A percentile compares a stretch with the other conserved stretches of the same genome.
Evolutionary conservation across 2,113 vertebrate species (phyloP).

Genomic region (Pelvicachromis taeniatus): DNA sequence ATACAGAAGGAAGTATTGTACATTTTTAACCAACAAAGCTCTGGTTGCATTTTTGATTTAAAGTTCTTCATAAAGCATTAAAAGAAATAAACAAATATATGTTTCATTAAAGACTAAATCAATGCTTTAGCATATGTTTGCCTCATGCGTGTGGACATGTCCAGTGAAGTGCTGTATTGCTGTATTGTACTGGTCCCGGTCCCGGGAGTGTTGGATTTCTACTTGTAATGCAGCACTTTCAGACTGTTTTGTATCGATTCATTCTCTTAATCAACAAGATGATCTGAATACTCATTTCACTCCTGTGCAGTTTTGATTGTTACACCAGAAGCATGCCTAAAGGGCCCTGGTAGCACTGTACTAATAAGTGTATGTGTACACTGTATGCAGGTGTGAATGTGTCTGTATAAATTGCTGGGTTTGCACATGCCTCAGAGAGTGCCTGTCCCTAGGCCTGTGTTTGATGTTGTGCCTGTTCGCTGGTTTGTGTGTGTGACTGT

Average conservation of each 20-base stretch:
- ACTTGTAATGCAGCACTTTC: not conserved
- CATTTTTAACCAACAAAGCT: not conserved
- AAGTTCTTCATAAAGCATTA: not conserved
- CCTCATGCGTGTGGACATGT: not conserved
- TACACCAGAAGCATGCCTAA: not conserved
- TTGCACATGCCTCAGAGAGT: not conserved
- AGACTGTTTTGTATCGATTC: not conserved
- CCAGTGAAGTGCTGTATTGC: not conserved
- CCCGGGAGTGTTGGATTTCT: not conserved
- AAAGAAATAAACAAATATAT: not conserved
- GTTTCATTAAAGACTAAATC: not conserved
- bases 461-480: conserved; percentile 35
- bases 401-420: not conserved
- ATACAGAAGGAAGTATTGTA: not conserved
- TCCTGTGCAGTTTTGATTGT: not conserved
- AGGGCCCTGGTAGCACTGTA: not conserved
- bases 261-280: not conserved
- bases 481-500: conserved; percentile 3
- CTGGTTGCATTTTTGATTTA: not conserved
- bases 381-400: not conserved
- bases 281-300: not conserved
- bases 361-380: not conserved
- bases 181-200: rapidly evolving
- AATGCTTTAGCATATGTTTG: not conserved
- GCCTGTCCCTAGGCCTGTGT: conserved; percentile 9